Base-by-base conservation (phyloP, 1,140 invertebrate genomes). In the Drosophila ogumai region DNA sequence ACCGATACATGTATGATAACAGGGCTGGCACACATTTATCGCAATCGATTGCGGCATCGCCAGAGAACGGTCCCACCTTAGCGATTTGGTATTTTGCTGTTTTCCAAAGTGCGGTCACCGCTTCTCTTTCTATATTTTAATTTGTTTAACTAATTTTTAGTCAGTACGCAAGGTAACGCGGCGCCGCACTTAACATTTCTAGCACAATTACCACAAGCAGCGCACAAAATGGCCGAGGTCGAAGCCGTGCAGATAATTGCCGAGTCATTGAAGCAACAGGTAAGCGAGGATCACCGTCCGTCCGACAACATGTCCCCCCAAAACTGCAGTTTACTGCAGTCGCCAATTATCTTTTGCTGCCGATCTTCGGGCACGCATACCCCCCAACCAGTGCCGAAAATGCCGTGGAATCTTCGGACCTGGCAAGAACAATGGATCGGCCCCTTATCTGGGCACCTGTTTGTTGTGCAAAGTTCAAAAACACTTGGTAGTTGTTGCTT, bases 241-340 rank as follows among this genome's bases (percentile, higher is more conserved):
- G 95, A 96, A 92, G 96, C 96, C 46, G 96, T 96, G 92, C 94
- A 94, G 81, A 95, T 97, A 67, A 93, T 97, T 64, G 96, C 96
- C 0, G 94, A 96, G 91, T 94, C 96, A 47, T 92, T 97, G 63
- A 97, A 96, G 92, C 93, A 95, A 84, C 96, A 97, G 94, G 96
- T 96, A 93, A 91, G 52, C n/a, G 28, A 22, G 32, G 40, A 82
- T 56, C 50, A 6, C 19, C 41, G 64, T 68, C 63, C 41, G 34
- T 28, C 46, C 46, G 7, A 4, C n/a, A 19, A 47, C 36, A 72
- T 57, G 38, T 71, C 41, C 47, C 36, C 47, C 28, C 32, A 38
- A 55, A 32, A 50, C 15, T 79, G 68, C 76, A 69, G 9, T 40
- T 75, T 65, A 52, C 50, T 64, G 66, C 67, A 82, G 58, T 31